These are phyloP conservation scores for Andrena flavipes DNA, from an alignment of 2,888 invertebrate genomes.

Conservation along the genomic window DNA sequence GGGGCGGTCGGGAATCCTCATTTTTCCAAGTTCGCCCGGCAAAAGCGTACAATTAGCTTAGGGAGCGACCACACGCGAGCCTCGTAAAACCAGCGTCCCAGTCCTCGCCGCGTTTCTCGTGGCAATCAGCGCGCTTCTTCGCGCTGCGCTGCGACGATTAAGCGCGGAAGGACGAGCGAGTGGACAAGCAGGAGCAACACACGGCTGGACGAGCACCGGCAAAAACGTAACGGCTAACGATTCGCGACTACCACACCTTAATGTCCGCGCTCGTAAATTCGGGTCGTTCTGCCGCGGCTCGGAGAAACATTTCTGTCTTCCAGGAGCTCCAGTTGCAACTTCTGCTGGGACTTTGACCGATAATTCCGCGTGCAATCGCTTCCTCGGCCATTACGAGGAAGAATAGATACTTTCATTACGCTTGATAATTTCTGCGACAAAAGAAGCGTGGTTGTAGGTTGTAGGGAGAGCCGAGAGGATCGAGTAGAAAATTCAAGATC, in stretches of 20 bases:
- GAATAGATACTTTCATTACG: neutral
- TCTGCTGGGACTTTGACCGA: neutral
- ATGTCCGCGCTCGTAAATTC: constrained; percentile 63
- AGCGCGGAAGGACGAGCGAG: constrained; percentile 44
- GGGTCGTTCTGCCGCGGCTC: constrained; percentile 46
- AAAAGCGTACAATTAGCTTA: constrained; percentile 58
- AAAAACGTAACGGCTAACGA: constrained; percentile 74
- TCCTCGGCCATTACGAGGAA: neutral
- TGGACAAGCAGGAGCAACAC: constrained; percentile 19
- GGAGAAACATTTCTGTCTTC: constrained; percentile 15
- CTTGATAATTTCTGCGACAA: neutral
- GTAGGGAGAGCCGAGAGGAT: neutral
- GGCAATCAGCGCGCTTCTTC: constrained; percentile 55
- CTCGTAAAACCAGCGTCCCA: constrained; percentile 66
- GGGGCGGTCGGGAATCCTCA: constrained; percentile 43
- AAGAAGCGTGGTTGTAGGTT: neutral
- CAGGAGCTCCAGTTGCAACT: neutral
- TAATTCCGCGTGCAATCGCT: neutral
- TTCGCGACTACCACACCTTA: constrained; percentile 71
- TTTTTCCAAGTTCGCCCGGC: constrained; percentile 30
- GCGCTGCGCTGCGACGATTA: constrained; percentile 43
- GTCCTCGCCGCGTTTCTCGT: neutral
- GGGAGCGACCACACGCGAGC: constrained; percentile 73
- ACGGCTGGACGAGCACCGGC: constrained; percentile 27
- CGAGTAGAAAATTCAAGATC: neutral